Percentiles rank a stretch among this genome's conserved stretches.
Evolutionary conservation across 2,888 invertebrate genomes (phyloP).

Genomic region (Onchidella celtica): DNA sequence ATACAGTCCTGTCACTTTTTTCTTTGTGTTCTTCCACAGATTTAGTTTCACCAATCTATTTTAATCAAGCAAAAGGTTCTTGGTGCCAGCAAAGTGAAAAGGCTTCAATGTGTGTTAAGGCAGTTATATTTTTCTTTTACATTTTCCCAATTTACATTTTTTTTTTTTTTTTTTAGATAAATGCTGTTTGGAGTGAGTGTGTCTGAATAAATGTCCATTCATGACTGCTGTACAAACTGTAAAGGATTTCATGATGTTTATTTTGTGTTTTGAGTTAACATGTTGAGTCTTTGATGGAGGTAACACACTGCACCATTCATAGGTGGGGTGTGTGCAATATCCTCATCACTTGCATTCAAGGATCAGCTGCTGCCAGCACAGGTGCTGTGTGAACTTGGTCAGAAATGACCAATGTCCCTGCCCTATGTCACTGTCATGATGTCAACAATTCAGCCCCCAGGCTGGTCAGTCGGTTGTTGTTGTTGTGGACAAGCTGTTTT

Average conservation of each 20-base stretch:
- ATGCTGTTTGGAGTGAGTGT: background rate
- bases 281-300: constrained; percentile 14
- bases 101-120: constrained; percentile 37
- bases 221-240: constrained; percentile 24
- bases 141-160: background rate
- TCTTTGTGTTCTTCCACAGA: background rate
- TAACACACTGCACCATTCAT: too few species aligned
- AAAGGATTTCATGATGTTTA: background rate
- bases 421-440: too few species aligned
- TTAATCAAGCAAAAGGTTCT: constrained; percentile 12
- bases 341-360: too few species aligned
- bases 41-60: constrained; percentile 9
- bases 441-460: too few species aligned
- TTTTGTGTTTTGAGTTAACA: background rate
- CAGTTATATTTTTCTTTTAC: background rate
- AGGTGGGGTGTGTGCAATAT: too few species aligned
- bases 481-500: too few species aligned
- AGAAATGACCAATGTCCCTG: too few species aligned
- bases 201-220: background rate
- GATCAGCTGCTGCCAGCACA: too few species aligned
- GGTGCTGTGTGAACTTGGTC: too few species aligned
- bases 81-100: constrained; percentile 17
- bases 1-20: too few species aligned
- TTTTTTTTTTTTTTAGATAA: background rate
- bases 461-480: too few species aligned